These are phyloP conservation scores for Clarias pachynema DNA, from an alignment of 2,797 vertebrate species.

Conservation along the genomic window DNA sequence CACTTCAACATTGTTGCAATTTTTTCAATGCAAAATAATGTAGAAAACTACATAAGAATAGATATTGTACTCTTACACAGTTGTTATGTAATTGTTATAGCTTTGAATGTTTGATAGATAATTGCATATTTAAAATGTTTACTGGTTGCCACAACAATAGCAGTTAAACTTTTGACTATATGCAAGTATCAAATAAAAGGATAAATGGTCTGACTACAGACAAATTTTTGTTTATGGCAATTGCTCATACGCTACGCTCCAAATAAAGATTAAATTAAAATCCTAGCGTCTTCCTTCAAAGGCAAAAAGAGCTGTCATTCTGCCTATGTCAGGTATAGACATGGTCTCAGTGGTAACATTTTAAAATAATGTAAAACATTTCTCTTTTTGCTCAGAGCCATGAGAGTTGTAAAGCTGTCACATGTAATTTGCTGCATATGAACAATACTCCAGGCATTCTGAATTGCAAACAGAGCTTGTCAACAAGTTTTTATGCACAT, in stretches of 20 bases:
- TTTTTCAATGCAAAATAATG: not conserved
- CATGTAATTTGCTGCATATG: constrained; percentile 36
- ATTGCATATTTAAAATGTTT: not conserved
- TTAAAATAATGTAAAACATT: constrained; percentile 32
- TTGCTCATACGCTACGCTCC: not conserved
- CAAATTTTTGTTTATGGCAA: not conserved
- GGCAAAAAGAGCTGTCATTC: constrained; percentile 6
- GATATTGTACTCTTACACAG: not conserved
- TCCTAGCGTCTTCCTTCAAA: constrained; percentile 6
- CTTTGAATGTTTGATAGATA: not conserved
- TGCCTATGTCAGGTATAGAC: constrained; percentile 4
- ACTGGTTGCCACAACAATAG: not conserved
- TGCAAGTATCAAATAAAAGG: not conserved
- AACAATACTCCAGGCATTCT: constrained; percentile 24
- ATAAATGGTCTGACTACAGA: not conserved
- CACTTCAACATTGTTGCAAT: not conserved
- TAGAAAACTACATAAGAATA: not conserved
- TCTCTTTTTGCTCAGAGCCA: constrained; percentile 28
- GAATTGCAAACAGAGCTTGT: constrained; percentile 26
- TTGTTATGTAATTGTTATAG: not conserved
- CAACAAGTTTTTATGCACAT: constrained; percentile 28
- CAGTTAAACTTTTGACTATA: not conserved
- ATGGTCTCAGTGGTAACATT: constrained; percentile 12
- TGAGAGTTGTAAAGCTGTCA: constrained; percentile 30
- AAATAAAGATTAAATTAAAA: constrained; percentile 19